Base-by-base conservation (phyloP, 2,113 vertebrate genomes). In the Spermophilus dauricus region DNA sequence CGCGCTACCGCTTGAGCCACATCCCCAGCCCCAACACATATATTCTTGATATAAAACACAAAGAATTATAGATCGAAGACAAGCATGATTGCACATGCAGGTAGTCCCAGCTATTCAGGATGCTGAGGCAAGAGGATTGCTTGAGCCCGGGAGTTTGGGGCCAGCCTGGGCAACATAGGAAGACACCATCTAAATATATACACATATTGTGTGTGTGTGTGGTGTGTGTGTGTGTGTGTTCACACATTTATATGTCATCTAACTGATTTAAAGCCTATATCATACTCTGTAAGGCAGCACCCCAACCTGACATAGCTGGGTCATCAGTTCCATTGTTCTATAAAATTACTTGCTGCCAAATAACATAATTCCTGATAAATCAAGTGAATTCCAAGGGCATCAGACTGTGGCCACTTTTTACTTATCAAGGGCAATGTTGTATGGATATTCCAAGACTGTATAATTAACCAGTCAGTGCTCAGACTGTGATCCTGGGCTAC, bases 281-380 rank as follows among this genome's bases (percentile, higher is more conserved):
- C 87, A 48, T 69, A n/a, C 12, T 83, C 26, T 28, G 51, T 6
- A 17, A 37, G 20, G 32, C 61, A 81, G 87, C 20, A 80, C 20
- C 61, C 10, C 34, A 58, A 20, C 45, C 37, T 86, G 82, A 34
- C 28, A 34, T 11, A 58, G 53, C 20, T 88, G 70, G 78, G 37
- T 75, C 76, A 96, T 91, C 77, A 61, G 0, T 56, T 76, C 65
- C 51, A 42, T 81, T 91, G 90, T 94, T 77, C 67, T 70, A 18
- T 73, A 85, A 91, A 92, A 28, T 22, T 91, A 76, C 9, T 76
- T 85, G 37, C 63, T 92, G 78, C n/a, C 81, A 63, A 94, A 92
- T 48, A 72, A 81, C 37, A 56, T 34, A 72, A 63, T 51, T 70
- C 67, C 51, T 34, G 37, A 32, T 30, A 67, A 81, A 39, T 58